Evolutionary conservation across 2,888 invertebrate species (phyloP), one percentile per base, ranked within the genome.

Genomic region (Oxyscelio sp.): DNA sequence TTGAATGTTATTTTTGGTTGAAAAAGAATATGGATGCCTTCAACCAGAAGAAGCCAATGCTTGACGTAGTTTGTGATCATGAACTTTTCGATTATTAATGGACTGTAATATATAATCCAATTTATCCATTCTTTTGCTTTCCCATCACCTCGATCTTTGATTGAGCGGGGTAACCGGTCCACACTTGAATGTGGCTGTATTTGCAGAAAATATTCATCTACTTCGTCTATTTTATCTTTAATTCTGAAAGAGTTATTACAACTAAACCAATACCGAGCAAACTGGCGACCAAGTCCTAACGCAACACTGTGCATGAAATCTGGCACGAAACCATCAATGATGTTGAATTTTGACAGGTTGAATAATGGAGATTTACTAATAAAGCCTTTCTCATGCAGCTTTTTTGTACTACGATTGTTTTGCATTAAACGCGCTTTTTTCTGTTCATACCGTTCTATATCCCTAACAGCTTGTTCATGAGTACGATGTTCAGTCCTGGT

Each of bases 251-350:
- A 4, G 9, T 68, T 6, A 11, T 11, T 22, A 2, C 1, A 9
- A 2, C 27, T 22, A 21, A 83, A 56, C 83, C 83, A 68, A 48
- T 70, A 70, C 6, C 45, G 21, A 2, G 2, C 34, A 61, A 54
- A 74, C 65, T 79, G 65, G 19, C 58, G 61, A 0, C 4, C 70
- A 5, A 74, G 50, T 13, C 83, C 83, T 15, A 75, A 43, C 24
- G 5, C 9, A 3, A 70, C 15, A 43, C 50, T 61, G 22, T 85
- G 85, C 85, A 85, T 81, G 11, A 17, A 45, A 68, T 85, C 81
- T 0, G 73, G 78, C 4, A 68, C 68, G 40, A 81, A 85, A 15
- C 78, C 61, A 4, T 13, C 0, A 15, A 85, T 66, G 3, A 85
- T 63, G 54, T 85, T 56, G 52, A 85, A 85, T 21, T 50, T 24